Percentiles rank a stretch among this genome's conserved stretches.
phyloP scores from a whole-genome alignment of 2,797 vertebrate genomes.

The Acanthiza pusilla region DNA sequence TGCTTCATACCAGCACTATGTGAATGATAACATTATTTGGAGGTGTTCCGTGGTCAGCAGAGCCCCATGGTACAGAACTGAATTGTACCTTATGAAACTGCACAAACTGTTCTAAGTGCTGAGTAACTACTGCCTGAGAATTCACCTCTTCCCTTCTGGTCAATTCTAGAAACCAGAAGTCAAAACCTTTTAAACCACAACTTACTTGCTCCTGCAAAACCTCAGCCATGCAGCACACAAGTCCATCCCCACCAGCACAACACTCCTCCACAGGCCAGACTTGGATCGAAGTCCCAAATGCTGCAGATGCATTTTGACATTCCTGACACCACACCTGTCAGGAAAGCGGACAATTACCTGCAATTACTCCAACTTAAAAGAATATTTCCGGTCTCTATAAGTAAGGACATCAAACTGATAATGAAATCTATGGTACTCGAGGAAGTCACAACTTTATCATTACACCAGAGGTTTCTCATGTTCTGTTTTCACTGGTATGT shows the following conservation, averaged over 20 bases:
- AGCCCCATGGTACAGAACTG: neutral
- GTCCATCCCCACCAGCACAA: neutral
- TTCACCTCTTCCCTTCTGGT: neutral
- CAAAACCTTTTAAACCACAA: neutral
- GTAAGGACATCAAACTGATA: neutral
- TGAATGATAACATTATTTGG: neutral
- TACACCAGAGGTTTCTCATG: neutral
- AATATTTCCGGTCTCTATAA: neutral
- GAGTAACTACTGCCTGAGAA: neutral
- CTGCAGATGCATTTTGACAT: fast-evolving
- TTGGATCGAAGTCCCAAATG: neutral
- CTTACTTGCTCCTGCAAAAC: neutral
- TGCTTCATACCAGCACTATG: neutral
- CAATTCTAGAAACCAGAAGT: neutral
- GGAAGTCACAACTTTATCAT: neutral
- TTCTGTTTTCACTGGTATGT: neutral
- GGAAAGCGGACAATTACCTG: neutral
- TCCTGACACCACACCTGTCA: neutral
- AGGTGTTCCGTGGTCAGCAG: neutral
- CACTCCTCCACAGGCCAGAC: neutral
- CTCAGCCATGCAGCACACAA: neutral
- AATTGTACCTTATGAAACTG: fast-evolving
- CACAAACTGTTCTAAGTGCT: neutral
- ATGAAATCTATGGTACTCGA: neutral
- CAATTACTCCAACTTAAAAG: neutral